Conservation (phyloP, 2,113 vertebrate genomes). For the Phylloscopus whistleri region DNA sequence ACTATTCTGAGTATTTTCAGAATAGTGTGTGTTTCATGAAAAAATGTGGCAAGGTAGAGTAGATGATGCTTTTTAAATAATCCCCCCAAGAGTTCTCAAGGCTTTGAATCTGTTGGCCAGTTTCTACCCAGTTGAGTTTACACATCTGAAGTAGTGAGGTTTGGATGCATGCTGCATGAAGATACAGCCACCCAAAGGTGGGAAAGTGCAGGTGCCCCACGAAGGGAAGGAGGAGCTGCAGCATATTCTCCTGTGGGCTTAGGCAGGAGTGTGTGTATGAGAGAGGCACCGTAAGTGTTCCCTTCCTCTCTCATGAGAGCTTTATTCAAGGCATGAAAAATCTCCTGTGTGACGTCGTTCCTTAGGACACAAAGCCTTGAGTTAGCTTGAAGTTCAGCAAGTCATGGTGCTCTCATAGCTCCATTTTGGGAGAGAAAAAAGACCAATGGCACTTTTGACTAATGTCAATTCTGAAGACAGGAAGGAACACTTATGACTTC, state of each 20-base stretch:
- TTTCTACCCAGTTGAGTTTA: background rate
- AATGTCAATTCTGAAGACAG: background rate
- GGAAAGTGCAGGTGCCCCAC: background rate
- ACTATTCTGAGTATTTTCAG: background rate
- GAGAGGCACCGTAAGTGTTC: background rate
- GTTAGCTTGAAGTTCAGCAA: background rate
- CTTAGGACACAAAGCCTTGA: background rate
- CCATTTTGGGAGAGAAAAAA: background rate
- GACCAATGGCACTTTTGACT: background rate
- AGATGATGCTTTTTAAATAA: background rate
- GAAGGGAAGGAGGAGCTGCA: background rate
- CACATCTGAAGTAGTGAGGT: background rate
- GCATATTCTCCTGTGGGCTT: accelerated
- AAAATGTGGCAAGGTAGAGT: background rate
- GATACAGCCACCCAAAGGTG: background rate
- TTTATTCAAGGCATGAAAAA: background rate
- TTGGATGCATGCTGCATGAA: background rate
- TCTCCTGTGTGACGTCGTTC: accelerated
- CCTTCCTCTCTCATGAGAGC: background rate
- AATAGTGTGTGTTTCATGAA: background rate
- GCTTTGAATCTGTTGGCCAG: background rate
- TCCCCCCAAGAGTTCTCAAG: background rate
- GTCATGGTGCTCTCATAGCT: background rate
- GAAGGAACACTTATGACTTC: background rate
- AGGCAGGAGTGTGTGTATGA: background rate